Evolutionary conservation across 30 jellyfish, hydroid and myxozoan genomes (phyloP).

Genomic region (Chrysaora quinquecirrha): DNA sequence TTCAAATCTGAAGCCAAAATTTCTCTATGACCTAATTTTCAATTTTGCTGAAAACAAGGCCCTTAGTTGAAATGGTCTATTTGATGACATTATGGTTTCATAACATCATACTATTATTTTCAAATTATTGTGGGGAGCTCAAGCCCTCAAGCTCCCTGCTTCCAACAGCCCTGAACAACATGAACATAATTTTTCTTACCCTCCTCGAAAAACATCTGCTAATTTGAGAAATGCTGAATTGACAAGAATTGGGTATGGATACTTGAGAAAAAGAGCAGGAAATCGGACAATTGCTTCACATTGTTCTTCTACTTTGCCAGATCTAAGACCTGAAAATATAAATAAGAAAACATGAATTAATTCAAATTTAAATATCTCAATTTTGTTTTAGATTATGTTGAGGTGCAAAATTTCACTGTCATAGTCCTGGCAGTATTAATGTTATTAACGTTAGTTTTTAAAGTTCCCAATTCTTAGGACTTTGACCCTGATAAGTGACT

Average conservation of each 20-base stretch:
- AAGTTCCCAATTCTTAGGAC: slow-evolving; percentile 89
- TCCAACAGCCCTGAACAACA: not conserved
- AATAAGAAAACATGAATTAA: no score
- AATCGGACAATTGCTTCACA: slow-evolving; percentile 97
- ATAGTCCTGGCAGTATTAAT: slow-evolving; percentile 94
- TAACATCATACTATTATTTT: no score
- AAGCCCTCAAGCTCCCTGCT: no score
- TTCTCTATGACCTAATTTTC: no score
- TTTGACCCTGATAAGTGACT: not conserved
- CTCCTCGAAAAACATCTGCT: slow-evolving; percentile 97
- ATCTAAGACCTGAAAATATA: slow-evolving; percentile 78
- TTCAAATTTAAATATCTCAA: no score
- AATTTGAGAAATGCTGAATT: slow-evolving; percentile 96
- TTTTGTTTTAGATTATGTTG: no score
- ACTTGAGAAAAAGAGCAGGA: slow-evolving; percentile 85
- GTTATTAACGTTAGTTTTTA: slow-evolving; percentile 96
- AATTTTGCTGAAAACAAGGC: no score
- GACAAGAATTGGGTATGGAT: slow-evolving; percentile 96
- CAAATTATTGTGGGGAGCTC: no score
- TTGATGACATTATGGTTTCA: no score
- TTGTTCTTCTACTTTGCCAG: slow-evolving; percentile 93
- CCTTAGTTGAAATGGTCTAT: no score
- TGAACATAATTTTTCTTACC: slow-evolving; percentile 52
- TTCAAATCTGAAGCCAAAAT: no score
- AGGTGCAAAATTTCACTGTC: no score